Conservation (phyloP, 1,140 invertebrate genomes). For the Oppia nitens region DNA sequence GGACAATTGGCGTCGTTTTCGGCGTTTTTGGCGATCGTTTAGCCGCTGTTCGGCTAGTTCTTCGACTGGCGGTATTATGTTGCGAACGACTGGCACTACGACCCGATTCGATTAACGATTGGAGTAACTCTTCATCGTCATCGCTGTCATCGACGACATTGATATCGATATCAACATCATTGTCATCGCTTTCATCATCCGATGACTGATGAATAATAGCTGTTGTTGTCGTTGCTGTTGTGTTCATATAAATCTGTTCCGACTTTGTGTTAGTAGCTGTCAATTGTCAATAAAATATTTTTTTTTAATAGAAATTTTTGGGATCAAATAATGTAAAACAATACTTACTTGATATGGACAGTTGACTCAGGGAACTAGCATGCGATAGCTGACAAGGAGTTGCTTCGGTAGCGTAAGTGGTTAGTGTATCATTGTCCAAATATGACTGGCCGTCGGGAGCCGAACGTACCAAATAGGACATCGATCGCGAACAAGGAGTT, state of each 20-base stretch:
- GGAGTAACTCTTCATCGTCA: background rate
- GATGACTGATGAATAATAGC: background rate
- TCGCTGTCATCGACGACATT: background rate
- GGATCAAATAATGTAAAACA: background rate
- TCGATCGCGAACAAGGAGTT: background rate
- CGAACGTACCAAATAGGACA: background rate
- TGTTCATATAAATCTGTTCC: background rate
- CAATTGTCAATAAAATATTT: background rate
- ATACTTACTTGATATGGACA: constrained; percentile 39
- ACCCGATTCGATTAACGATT: background rate
- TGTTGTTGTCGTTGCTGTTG: background rate
- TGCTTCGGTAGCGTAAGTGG: constrained; percentile 59
- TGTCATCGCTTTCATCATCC: background rate
- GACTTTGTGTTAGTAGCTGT: background rate
- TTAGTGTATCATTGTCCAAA: background rate
- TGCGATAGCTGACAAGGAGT: constrained; percentile 61
- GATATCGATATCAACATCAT: background rate
- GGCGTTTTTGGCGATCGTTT: background rate
- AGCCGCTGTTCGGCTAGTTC: background rate
- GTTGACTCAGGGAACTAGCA: constrained; percentile 47
- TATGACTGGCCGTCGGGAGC: background rate
- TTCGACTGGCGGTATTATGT: background rate
- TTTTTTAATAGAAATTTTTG: background rate
- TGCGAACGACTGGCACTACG: background rate
- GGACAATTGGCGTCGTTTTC: background rate